Conservation (phyloP, 1,140 invertebrate genomes). For the Manduca sexta region DNA sequence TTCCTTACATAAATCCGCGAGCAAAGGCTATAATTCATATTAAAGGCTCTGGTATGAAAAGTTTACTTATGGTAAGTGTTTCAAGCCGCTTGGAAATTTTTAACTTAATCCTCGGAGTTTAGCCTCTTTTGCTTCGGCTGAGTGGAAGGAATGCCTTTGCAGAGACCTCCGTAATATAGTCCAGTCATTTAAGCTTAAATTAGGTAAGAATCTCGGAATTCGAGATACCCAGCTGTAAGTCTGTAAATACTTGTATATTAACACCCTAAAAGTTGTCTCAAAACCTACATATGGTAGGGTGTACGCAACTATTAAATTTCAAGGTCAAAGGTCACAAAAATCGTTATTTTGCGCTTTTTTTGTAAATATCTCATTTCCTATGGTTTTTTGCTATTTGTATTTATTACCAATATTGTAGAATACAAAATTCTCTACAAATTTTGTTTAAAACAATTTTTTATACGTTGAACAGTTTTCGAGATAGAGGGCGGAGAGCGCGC, state of each 20-base stretch:
- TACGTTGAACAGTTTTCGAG: background rate
- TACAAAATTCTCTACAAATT: constrained; percentile 6
- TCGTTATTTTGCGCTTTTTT: background rate
- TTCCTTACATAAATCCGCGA: no score
- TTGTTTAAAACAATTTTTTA: constrained; percentile 6
- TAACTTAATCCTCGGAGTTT: no score
- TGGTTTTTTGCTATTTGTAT: constrained; percentile 1
- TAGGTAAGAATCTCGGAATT: constrained; percentile 1
- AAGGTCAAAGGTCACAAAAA: constrained; percentile 6
- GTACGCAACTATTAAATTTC: background rate
- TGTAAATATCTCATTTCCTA: background rate
- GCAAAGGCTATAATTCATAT: no score
- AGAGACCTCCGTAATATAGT: no score
- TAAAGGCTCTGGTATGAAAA: no score
- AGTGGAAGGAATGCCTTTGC: no score
- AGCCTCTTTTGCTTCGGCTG: no score
- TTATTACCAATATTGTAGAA: constrained; percentile 5
- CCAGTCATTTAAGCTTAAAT: background rate
- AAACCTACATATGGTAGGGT: background rate
- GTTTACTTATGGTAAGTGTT: no score
- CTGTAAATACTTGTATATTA: no score
- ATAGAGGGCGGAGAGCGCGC: background rate
- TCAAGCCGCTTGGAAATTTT: no score
- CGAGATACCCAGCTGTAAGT: background rate
- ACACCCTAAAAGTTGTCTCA: background rate